Evolutionary conservation across 2,113 vertebrate genomes (phyloP).

Genomic region (Podocnemis expansa): DNA sequence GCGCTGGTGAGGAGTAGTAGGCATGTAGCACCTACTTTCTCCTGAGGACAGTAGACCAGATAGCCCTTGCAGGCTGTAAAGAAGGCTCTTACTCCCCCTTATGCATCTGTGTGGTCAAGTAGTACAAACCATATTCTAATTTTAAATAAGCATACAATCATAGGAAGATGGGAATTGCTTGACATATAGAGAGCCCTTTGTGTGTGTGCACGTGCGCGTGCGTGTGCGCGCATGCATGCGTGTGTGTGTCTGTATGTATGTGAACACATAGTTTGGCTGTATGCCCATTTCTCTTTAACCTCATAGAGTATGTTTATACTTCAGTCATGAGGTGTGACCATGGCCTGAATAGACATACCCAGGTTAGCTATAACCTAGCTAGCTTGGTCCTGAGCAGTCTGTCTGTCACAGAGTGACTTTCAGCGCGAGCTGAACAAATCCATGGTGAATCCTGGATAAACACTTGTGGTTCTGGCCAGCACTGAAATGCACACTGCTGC

Average conservation of each 20-base stretch:
- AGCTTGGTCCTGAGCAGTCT: neutral
- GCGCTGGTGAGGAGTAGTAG: rapidly evolving
- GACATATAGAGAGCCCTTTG: rapidly evolving
- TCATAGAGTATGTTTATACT: neutral
- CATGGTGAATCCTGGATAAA: neutral
- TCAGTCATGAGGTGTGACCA: neutral
- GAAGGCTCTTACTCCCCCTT: neutral
- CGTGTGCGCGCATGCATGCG: no score
- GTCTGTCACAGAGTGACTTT: neutral
- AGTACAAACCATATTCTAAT: neutral
- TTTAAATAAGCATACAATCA: neutral
- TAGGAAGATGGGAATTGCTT: neutral
- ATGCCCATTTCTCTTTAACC: neutral
- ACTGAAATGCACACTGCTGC: neutral
- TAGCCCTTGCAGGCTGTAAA: neutral
- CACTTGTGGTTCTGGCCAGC: neutral
- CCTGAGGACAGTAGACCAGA: neutral
- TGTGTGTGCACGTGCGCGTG: no score
- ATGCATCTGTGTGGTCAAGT: neutral
- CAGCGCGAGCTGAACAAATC: neutral
- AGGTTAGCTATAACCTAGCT: neutral
- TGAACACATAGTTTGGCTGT: neutral
- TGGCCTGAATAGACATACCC: neutral
- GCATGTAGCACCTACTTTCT: neutral
- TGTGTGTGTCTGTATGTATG: no score